phyloP scores from a whole-genome alignment of 2,888 invertebrate species.

The Caradrina kadenii region DNA sequence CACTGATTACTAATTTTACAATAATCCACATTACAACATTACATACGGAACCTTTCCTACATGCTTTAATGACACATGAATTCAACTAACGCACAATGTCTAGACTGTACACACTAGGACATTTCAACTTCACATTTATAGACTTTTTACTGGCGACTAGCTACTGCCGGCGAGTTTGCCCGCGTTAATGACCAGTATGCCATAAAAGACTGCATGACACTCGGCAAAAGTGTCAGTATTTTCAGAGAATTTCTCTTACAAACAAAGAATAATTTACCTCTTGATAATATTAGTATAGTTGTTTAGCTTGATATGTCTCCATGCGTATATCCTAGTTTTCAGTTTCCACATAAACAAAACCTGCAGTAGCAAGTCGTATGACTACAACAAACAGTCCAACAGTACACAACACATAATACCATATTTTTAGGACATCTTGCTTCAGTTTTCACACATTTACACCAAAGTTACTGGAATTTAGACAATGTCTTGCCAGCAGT shows the following conservation, averaged over 20 bases:
- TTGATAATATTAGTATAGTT: no score
- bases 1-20: conserved; percentile 15
- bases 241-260: background rate
- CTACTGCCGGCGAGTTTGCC: no score
- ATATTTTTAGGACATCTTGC: background rate
- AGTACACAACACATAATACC: conserved; percentile 13
- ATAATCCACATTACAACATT: conserved; percentile 21
- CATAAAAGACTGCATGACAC: no score
- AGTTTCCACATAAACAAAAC: conserved; percentile 11
- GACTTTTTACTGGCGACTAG: no score
- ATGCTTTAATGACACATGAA: conserved; percentile 32
- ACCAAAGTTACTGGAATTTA: conserved; percentile 22
- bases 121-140: background rate
- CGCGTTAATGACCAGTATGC: no score
- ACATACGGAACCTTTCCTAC: conserved; percentile 9
- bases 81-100: conserved; percentile 21
- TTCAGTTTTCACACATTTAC: conserved; percentile 1
- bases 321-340: conserved; percentile 8
- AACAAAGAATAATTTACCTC: no score
- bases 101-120: background rate
- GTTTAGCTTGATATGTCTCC: no score
- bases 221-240: background rate
- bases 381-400: conserved; percentile 25
- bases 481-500: conserved; percentile 10
- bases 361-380: conserved; percentile 16